These are phyloP conservation scores for Campylomormyrus tamandua DNA, from an alignment of 2,113 vertebrate genomes.

Conservation along the genomic window DNA sequence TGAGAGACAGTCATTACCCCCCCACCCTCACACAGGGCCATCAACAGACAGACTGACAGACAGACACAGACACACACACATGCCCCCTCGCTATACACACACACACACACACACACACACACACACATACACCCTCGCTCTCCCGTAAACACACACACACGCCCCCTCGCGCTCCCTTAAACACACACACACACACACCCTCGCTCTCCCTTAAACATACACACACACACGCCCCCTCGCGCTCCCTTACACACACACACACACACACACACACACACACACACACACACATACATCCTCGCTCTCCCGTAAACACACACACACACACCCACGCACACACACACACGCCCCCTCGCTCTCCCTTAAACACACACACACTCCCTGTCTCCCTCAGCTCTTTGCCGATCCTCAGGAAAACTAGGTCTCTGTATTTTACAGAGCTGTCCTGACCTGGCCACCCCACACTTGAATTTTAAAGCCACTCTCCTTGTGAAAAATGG, in stretches of 20 bases:
- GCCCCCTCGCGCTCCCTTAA: too few relatives aligned
- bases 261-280: too few relatives aligned
- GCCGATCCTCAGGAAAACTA: neutral
- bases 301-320: too few relatives aligned
- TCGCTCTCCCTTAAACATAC: too few relatives aligned
- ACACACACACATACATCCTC: too few relatives aligned
- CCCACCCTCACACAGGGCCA: neutral
- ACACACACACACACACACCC: too few relatives aligned
- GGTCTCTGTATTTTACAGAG: neutral
- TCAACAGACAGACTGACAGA: neutral
- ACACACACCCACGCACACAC: neutral
- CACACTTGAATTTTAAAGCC: conserved; percentile 1
- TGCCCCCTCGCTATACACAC: too few relatives aligned
- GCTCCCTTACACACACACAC: too few relatives aligned
- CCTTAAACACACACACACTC: neutral
- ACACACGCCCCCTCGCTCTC: neutral
- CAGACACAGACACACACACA: neutral
- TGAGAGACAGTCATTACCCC: neutral
- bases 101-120: too few relatives aligned
- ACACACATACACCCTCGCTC: too few relatives aligned
- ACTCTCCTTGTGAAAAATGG: neutral
- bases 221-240: too few relatives aligned
- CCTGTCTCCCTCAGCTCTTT: neutral
- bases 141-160: too few relatives aligned
- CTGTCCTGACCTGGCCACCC: neutral